A percentile compares a stretch with the other conserved stretches of the same genome.
phyloP scores from a whole-genome alignment of 2,113 vertebrate species.

The Tylochromis polylepis region DNA sequence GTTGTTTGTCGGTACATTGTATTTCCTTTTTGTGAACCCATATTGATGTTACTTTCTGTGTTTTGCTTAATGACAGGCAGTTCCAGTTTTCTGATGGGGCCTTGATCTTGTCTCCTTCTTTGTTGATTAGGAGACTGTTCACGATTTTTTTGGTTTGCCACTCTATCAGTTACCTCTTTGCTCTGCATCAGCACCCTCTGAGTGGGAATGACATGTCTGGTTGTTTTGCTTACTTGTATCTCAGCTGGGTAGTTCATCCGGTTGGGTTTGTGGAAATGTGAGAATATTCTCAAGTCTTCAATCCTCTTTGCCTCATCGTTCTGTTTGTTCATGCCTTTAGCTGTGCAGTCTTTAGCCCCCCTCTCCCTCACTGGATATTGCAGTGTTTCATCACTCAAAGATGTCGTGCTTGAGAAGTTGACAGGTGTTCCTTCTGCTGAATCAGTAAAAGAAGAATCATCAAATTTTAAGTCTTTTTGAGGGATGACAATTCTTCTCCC shows the following conservation, averaged over 20 bases:
- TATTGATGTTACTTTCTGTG: conserved; percentile 48
- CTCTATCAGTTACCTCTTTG: conserved; percentile 71
- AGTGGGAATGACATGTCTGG: conserved; percentile 66
- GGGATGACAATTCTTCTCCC: conserved; percentile 70
- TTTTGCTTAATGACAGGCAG: conserved; percentile 64
- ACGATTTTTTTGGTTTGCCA: conserved; percentile 67
- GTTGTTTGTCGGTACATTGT: conserved; percentile 73
- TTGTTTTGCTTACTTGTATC: conserved; percentile 48
- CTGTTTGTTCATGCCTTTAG: conserved; percentile 56
- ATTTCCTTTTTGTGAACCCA: conserved; percentile 51
- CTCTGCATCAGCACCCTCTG: conserved; percentile 73
- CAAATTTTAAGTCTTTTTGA: conserved; percentile 73
- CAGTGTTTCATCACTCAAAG: conserved; percentile 89
- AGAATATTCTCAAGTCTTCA: conserved; percentile 68
- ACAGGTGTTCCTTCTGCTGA: conserved; percentile 87
- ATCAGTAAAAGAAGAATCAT: conserved; percentile 86
- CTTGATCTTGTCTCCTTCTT: conserved; percentile 59
- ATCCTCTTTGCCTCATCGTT: conserved; percentile 65
- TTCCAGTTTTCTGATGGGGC: conserved; percentile 51
- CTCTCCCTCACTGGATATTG: conserved; percentile 74
- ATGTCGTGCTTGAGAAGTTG: conserved; percentile 89
- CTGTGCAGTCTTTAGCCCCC: conserved; percentile 64
- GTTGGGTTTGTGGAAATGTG: conserved; percentile 73
- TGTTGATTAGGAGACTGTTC: conserved; percentile 69
- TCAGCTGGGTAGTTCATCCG: conserved; percentile 53